phyloP scores from a whole-genome alignment of 2,888 invertebrate genomes.

The Anagyrus pseudococci region DNA sequence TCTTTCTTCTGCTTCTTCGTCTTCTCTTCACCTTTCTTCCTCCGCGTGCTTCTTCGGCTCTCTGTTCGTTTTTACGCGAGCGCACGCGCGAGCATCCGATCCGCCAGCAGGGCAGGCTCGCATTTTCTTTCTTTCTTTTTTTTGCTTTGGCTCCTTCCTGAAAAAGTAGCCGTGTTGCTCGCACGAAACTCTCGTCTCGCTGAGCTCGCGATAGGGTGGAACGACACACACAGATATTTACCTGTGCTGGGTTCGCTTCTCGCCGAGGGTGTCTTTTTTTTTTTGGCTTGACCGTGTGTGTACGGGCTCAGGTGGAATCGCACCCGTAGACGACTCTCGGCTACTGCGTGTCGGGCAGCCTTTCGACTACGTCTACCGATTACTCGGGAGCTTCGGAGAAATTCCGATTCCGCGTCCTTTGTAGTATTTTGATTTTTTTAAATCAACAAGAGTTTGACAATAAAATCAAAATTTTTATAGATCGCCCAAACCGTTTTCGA shows the following conservation, averaged over 20 bases:
- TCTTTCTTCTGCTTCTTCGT: neutral
- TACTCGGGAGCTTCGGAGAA: constrained; percentile 12
- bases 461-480: no score
- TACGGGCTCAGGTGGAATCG: neutral
- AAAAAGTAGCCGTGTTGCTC: constrained; percentile 18
- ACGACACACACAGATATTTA: no score
- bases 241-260: no score
- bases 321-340: neutral
- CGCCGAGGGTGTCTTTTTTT: neutral
- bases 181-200: neutral
- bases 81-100: no score
- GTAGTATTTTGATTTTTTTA: no score
- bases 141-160: constrained; percentile 7
- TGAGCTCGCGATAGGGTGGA: no score
- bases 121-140: constrained; percentile 8
- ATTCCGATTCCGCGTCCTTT: constrained; percentile 29
- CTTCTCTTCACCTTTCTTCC: neutral
- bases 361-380: neutral
- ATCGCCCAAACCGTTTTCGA: no score
- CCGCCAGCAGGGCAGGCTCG: neutral
- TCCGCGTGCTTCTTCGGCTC: neutral
- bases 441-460: no score
- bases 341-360: neutral
- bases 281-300: neutral
- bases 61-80: no score